These are phyloP conservation scores for Callionymus lyra DNA, from an alignment of 2,113 vertebrate genomes.

Conservation along the genomic window DNA sequence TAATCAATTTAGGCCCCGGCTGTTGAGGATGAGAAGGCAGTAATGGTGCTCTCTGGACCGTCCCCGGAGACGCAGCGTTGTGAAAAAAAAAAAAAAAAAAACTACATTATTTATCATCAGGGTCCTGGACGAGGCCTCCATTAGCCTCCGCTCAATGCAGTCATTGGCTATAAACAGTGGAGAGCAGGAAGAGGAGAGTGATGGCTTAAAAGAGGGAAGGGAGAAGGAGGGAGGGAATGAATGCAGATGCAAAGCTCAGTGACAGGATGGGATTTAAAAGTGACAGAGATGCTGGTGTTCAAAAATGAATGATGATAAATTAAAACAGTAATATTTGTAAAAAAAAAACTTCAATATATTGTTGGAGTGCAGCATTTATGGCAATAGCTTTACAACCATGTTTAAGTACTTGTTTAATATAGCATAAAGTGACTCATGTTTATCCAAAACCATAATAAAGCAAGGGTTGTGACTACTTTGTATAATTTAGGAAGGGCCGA, in stretches of 20 bases:
- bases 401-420: no score
- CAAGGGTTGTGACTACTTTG: no score
- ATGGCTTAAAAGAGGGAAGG: constrained; percentile 33
- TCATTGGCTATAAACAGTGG: constrained; percentile 63
- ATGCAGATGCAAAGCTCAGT: constrained; percentile 24
- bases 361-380: no score
- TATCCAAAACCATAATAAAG: no score
- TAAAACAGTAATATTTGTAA: no score
- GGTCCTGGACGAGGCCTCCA: constrained; percentile 85
- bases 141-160: constrained; percentile 85
- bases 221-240: constrained; percentile 27
- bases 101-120: constrained; percentile 99
- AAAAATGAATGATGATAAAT: no score
- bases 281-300: constrained; percentile 4
- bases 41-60: constrained; percentile 94
- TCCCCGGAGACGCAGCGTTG: constrained; percentile 85
- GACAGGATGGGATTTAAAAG: constrained; percentile 23
- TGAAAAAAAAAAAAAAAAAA: constrained; percentile 86
- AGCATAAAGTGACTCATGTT: no score
- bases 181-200: constrained; percentile 48
- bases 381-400: no score
- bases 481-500: no score
- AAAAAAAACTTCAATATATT: no score
- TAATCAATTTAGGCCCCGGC: constrained; percentile 97
- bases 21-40: constrained; percentile 89